Evolutionary conservation across 1,140 invertebrate species (phyloP).

Genomic region (Conus ventricosus): DNA sequence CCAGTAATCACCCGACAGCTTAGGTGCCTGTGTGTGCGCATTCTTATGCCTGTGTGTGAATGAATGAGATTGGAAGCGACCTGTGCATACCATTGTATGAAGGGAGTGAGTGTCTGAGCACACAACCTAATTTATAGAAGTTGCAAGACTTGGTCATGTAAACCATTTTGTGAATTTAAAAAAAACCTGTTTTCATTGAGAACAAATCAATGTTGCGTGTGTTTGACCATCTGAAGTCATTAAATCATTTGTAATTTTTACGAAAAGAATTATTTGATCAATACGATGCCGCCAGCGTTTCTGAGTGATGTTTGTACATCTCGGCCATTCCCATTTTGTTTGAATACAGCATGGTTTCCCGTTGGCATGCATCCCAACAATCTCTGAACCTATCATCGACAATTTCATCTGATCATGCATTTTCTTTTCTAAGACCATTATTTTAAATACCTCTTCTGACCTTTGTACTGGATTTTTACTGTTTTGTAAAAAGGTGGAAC

Average conservation of each 20-base stretch:
- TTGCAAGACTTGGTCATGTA: constrained; percentile 44
- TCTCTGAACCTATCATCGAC: too few species aligned
- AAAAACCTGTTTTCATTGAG: constrained; percentile 76
- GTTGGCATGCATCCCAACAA: background rate
- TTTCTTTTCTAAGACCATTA: background rate
- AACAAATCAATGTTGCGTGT: constrained; percentile 84
- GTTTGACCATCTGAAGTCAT: constrained; percentile 56
- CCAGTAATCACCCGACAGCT: constrained; percentile 37
- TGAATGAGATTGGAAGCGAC: background rate
- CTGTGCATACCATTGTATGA: background rate
- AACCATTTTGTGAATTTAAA: constrained; percentile 62
- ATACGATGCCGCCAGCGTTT: background rate
- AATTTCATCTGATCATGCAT: background rate
- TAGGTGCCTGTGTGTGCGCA: constrained; percentile 35
- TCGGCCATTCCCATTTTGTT: background rate
- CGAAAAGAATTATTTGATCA: background rate
- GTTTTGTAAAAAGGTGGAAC: background rate
- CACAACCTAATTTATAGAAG: constrained; percentile 30
- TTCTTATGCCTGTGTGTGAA: constrained; percentile 4
- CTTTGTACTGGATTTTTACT: background rate
- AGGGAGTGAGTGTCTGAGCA: background rate
- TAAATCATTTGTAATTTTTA: too few species aligned
- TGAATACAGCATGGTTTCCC: background rate
- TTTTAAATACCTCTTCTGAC: background rate
- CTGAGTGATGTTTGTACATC: background rate